phyloP scores from a whole-genome alignment of 1,140 invertebrate genomes.

The Drosophila lowei region DNA sequence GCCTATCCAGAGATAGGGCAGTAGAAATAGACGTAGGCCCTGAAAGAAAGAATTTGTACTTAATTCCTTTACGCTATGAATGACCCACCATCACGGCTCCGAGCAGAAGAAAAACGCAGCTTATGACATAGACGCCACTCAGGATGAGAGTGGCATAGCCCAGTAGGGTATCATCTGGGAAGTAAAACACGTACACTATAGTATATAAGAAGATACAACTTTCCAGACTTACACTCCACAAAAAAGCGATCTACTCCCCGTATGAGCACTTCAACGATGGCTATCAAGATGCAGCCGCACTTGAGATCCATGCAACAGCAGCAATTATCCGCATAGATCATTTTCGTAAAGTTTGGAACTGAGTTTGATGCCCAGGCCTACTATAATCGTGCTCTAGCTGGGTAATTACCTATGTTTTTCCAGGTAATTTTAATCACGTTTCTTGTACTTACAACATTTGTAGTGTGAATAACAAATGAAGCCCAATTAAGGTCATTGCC shows the following conservation, averaged over 20 bases:
- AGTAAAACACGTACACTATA: not conserved
- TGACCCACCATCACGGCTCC: constrained; percentile 48
- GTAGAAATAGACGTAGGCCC: constrained; percentile 24
- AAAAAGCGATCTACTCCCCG: constrained; percentile 55
- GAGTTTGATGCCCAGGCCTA: too few species aligned
- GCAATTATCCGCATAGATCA: constrained; percentile 61
- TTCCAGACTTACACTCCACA: constrained; percentile 53
- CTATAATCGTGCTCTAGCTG: too few species aligned
- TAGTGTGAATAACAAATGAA: too few species aligned
- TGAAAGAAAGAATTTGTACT: not conserved
- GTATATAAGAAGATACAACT: not conserved
- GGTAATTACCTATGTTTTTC: too few species aligned
- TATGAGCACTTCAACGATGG: constrained; percentile 54
- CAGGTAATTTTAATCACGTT: too few species aligned
- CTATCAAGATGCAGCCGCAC: constrained; percentile 61
- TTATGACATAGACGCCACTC: constrained; percentile 51
- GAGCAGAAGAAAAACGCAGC: constrained; percentile 48
- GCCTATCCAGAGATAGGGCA: constrained; percentile 52
- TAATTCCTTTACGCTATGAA: not conserved
- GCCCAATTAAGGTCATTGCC: too few species aligned
- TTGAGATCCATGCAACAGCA: constrained; percentile 57
- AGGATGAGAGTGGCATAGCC: constrained; percentile 34
- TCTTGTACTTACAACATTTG: too few species aligned
- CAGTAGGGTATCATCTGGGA: constrained; percentile 34
- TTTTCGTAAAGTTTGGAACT: constrained; percentile 9